Percentiles rank a stretch among this genome's conserved stretches.
phyloP scores from a whole-genome alignment of 2,113 vertebrate genomes.

The Genyomyrus donnyi region DNA sequence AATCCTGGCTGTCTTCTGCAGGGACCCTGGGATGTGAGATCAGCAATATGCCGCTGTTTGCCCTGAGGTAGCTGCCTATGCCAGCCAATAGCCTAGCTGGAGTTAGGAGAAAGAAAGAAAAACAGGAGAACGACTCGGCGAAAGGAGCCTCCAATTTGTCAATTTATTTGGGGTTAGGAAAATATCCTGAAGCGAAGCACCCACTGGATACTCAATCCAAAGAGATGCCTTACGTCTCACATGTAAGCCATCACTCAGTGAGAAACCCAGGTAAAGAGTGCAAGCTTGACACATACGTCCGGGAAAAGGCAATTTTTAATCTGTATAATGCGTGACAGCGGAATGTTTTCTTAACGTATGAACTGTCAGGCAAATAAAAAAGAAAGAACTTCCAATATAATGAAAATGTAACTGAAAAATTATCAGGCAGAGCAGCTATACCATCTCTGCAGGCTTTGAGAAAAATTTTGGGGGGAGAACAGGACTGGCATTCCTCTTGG shows the following conservation, averaged over 20 bases:
- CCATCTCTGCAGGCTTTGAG: neutral
- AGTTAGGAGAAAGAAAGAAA: neutral
- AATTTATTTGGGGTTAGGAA: conserved; percentile 3
- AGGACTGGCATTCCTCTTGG: neutral
- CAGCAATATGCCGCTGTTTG: neutral
- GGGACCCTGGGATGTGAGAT: neutral
- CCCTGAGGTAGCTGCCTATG: neutral
- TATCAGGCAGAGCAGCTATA: conserved; percentile 3
- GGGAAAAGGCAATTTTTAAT: neutral
- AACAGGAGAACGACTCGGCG: neutral
- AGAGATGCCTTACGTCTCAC: neutral
- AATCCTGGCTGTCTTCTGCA: neutral
- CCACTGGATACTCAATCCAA: neutral
- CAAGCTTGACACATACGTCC: neutral
- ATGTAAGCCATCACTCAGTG: neutral
- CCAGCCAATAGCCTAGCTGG: neutral
- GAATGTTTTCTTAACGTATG: neutral
- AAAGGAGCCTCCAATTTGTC: neutral
- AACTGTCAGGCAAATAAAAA: neutral
- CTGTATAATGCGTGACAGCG: neutral
- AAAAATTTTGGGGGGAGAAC: neutral
- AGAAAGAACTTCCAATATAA: neutral
- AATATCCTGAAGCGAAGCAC: neutral
- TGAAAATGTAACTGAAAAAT: conserved; percentile 7
- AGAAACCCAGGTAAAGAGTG: neutral